Evolutionary conservation across 1,140 invertebrate genomes (phyloP).

Genomic region (Doryteuthis pealeii): DNA sequence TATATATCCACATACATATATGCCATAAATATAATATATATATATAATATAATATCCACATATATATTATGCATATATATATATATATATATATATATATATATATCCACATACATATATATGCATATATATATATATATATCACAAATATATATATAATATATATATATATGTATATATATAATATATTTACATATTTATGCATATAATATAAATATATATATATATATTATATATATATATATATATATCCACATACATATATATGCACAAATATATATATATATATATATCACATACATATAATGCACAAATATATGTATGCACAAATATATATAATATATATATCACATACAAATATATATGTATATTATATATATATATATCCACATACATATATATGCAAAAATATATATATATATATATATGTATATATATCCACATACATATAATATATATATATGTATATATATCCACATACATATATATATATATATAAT

Average conservation of each 20-base stretch:
- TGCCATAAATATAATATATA: background rate
- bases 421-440: no score
- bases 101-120: background rate
- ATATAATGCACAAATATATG: no score
- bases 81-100: constrained; percentile 1
- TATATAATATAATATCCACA: constrained; percentile 1
- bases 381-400: no score
- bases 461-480: background rate
- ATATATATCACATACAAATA: no score
- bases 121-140: background rate
- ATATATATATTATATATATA: background rate
- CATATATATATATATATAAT: no score
- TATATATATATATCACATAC: background rate
- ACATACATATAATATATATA: no score
- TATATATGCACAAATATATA: background rate
- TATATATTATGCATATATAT: background rate
- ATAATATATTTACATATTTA: background rate
- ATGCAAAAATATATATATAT: no score
- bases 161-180: constrained; percentile 1
- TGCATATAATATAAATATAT: background rate
- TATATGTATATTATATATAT: no score
- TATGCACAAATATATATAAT: no score
- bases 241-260: background rate
- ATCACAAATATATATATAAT: background rate
- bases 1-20: no score